Conservation (phyloP, 2,888 invertebrate genomes). For the Dugesia japonica region DNA sequence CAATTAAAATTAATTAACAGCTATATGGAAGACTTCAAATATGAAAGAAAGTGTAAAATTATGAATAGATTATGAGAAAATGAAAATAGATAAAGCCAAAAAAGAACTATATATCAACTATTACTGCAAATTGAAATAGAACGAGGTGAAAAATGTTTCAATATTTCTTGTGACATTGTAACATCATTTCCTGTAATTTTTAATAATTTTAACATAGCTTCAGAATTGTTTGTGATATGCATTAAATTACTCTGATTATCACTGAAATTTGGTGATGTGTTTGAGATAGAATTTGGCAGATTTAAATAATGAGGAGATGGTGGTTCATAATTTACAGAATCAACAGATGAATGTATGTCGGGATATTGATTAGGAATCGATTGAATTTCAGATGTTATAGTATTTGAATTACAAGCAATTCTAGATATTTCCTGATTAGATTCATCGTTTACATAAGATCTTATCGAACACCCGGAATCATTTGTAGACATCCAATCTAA, state of each 20-base stretch:
- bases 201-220: background rate
- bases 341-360: no score
- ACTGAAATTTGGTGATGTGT: no score
- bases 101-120: background rate
- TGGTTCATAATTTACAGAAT: no score
- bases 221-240: constrained; percentile 3
- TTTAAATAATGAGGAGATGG: background rate
- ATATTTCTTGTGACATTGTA: background rate
- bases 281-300: no score
- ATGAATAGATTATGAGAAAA: background rate
- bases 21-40: no score
- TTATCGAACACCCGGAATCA: background rate
- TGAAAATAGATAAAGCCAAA: background rate
- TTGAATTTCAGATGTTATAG: no score
- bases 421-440: no score
- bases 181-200: background rate
- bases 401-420: no score
- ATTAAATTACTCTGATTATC: background rate
- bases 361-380: no score
- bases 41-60: background rate
- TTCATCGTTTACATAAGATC: background rate
- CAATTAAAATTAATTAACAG: no score
- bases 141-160: background rate
- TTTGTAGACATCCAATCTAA: background rate
- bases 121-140: background rate